Evolutionary conservation across 2,888 invertebrate species (phyloP), one percentile per base, ranked within the genome.

Genomic region (Pseudolycoriella hygida): DNA sequence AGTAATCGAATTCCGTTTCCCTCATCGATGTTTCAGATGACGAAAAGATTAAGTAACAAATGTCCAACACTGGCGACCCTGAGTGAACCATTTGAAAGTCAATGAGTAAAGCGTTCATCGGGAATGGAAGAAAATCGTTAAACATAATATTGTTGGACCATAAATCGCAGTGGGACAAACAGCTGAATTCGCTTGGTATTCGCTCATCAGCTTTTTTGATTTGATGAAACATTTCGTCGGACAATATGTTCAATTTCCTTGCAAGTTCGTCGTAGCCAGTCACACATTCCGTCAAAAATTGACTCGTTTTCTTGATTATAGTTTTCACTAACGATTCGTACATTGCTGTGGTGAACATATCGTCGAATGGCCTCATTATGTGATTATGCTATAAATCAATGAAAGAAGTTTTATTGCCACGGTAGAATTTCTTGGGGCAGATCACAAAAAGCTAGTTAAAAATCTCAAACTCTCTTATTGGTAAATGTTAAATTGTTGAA

Each of bases 141-240:
- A 47, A 47, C 17, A 47, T 17, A 14, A 47, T 25, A 38, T 47
- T 47, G 5, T 47, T 41, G 5, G 40, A 12, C 47, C 47, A 47
- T 14, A 47, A 42, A 42, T 47, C 47, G 15, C 44, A 43, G 34
- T 47, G 44, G 32, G 20, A 34, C 3, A 47, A 41, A 25, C 43
- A 43, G 15, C 32, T 40, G 19, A 46, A 46, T 18, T 46, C 46
- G 34, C 25, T 32, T 4, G 17, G 8, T 19, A 46, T 40, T 32
- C 43, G 34, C 31, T 46, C 46, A 3, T 32, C 19, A 12, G 40
- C 11, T 40, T 46, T 40, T 17, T 19, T 14, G 11, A 25, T 25
- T 25, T 25, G 4, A 25, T 6, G 4, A 8, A 25, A 25, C 5
- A 25, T 25, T 25, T 8, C 25, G 8, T 25, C 25, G 25, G 25